Conservation (phyloP, 2,888 invertebrate species). For the Drosophila flavopinicola region DNA sequence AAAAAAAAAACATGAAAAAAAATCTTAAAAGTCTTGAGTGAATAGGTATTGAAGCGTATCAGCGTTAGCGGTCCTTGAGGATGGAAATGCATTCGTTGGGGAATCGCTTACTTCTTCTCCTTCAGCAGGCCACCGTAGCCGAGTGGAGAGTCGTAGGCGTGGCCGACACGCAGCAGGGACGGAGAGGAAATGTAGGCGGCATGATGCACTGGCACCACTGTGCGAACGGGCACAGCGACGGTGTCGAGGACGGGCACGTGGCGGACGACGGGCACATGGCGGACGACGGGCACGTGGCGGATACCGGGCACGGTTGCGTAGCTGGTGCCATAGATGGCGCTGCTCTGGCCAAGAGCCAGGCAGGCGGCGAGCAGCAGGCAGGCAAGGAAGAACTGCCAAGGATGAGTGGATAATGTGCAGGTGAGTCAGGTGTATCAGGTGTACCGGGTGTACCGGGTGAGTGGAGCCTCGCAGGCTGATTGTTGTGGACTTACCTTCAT, state of each 20-base stretch:
- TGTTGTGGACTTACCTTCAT: slow-evolving; percentile 66
- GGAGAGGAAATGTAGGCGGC: slow-evolving; percentile 43
- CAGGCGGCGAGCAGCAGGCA: slow-evolving; percentile 57
- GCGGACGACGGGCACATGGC: slow-evolving; percentile 40
- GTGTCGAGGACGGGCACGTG: slow-evolving; percentile 48
- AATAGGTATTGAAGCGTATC: background rate
- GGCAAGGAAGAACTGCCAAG: slow-evolving; percentile 62
- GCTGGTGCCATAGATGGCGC: slow-evolving; percentile 58
- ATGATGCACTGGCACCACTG: slow-evolving; percentile 45
- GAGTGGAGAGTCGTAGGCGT: slow-evolving; percentile 61
- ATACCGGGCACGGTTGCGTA: slow-evolving; percentile 39
- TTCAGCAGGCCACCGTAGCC: slow-evolving; percentile 64
- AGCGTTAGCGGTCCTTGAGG: background rate
- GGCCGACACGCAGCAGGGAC: slow-evolving; percentile 44
- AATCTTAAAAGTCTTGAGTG: background rate
- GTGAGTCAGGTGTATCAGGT: background rate
- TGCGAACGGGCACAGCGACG: slow-evolving; percentile 48
- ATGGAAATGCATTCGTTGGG: background rate
- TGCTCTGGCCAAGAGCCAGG: slow-evolving; percentile 68
- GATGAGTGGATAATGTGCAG: background rate
- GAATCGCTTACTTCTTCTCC: slow-evolving; percentile 47
- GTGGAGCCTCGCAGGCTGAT: background rate
- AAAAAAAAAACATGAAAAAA: slow-evolving; percentile 29
- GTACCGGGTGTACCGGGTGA: background rate
- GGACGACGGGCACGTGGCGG: slow-evolving; percentile 40